These are phyloP conservation scores for Tamandua tetradactyla DNA, from an alignment of 2,797 vertebrate species.

Conservation along the genomic window DNA sequence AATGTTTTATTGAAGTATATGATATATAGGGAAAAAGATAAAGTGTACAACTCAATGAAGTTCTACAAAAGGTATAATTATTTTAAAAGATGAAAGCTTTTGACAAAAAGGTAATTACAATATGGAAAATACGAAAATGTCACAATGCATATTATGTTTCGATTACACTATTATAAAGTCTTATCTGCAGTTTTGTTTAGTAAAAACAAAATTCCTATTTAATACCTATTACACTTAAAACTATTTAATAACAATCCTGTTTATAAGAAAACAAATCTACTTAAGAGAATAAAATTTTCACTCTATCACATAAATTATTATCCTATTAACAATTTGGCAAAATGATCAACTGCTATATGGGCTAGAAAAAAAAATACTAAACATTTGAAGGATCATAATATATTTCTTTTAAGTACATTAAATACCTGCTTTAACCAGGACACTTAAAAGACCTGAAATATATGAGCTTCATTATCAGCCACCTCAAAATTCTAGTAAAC, in stretches of 20 bases:
- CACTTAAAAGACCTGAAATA: background rate
- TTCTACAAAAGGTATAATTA: background rate
- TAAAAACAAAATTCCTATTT: background rate
- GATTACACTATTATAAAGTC: background rate
- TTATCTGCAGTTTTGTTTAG: background rate
- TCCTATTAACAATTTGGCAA: background rate
- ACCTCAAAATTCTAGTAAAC: background rate
- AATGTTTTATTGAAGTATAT: conserved; percentile 31
- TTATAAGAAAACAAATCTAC: background rate
- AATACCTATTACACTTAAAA: no score
- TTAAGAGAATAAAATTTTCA: background rate
- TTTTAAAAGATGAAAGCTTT: conserved; percentile 27
- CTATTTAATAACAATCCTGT: background rate
- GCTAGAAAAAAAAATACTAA: background rate
- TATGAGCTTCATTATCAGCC: background rate
- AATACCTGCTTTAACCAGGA: background rate
- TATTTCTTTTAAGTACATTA: background rate
- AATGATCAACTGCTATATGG: background rate
- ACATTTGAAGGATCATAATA: background rate
- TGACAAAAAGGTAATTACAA: conserved; percentile 1
- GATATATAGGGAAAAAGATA: background rate
- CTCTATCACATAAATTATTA: background rate
- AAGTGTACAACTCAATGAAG: background rate
- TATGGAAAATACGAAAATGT: conserved; percentile 2
- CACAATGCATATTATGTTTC: background rate